Percentiles rank a stretch among this genome's conserved stretches.
phyloP scores from a whole-genome alignment of 2,113 vertebrate species.

The Oryzias curvinotus region DNA sequence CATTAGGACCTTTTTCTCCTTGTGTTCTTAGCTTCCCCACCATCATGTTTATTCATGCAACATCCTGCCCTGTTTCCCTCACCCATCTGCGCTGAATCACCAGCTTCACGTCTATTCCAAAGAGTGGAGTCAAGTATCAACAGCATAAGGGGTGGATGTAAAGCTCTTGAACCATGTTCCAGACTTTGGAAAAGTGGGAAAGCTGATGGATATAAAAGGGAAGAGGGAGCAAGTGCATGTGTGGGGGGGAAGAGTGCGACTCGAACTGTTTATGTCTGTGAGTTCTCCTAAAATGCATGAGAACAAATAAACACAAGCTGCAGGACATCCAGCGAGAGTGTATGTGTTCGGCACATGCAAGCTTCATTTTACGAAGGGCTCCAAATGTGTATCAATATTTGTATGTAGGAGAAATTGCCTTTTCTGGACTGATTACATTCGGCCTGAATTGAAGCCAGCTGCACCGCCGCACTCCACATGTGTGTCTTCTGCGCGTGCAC shows the following conservation, averaged over 20 bases:
- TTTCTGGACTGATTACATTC: conserved; percentile 34
- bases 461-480: conserved; percentile 10
- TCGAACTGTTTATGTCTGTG: conserved; percentile 7
- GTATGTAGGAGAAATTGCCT: conserved; percentile 33
- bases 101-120: conserved; percentile 9
- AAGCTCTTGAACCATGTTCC: conserved; percentile 1
- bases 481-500: conserved; percentile 16
- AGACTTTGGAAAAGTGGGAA: conserved; percentile 15
- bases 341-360: conserved; percentile 5
- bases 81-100: conserved; percentile 27
- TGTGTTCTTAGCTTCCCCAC: conserved; percentile 44
- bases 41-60: conserved; percentile 36
- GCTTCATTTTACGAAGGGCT: conserved; percentile 15
- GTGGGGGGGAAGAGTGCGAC: not conserved
- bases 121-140: conserved; percentile 10
- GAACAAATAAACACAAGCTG: not conserved
- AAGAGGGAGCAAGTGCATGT: conserved; percentile 5
- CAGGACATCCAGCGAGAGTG: not conserved
- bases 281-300: not conserved
- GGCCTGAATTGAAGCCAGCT: conserved; percentile 51
- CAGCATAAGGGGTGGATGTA: conserved; percentile 12
- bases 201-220: conserved; percentile 33
- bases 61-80: conserved; percentile 35
- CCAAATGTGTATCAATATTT: conserved; percentile 43
- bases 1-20: conserved; percentile 29